Conservation (phyloP, 2,888 invertebrate genomes). For the Acheta domesticus region DNA sequence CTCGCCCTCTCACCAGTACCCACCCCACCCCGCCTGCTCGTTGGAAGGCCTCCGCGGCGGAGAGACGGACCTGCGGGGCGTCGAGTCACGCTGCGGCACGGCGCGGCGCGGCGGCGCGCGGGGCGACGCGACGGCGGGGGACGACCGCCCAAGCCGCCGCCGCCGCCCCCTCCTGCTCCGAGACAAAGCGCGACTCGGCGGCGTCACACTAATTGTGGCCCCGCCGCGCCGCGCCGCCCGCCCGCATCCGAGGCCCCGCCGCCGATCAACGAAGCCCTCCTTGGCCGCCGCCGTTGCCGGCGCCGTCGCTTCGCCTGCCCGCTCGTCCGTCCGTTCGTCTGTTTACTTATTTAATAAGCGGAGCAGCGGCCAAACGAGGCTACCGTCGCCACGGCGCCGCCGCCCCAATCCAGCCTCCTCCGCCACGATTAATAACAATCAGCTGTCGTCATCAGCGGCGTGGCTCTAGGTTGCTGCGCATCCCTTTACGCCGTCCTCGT, state of each 20-base stretch:
- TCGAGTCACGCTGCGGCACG: neutral
- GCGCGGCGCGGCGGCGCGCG: neutral
- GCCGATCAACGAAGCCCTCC: neutral
- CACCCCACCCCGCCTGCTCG: too few relatives aligned
- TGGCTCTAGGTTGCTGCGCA: too few relatives aligned
- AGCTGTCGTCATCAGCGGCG: neutral
- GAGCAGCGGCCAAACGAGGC: neutral
- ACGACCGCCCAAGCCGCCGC: neutral
- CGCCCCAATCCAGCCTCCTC: neutral
- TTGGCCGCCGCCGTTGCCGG: neutral
- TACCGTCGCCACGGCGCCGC: neutral
- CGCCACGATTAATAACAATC: constrained; percentile 18
- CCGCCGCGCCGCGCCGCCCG: neutral
- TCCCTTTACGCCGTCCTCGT: too few relatives aligned
- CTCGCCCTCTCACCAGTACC: too few relatives aligned
- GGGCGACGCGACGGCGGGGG: neutral
- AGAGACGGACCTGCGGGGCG: neutral
- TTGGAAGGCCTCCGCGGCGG: too few relatives aligned
- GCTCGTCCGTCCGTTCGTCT: constrained; percentile 25
- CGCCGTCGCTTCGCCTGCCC: constrained; percentile 31
- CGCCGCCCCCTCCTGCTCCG: neutral
- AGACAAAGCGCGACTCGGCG: constrained; percentile 19
- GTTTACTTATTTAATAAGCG: constrained; percentile 3
- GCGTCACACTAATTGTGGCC: constrained; percentile 18
- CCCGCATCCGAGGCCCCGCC: constrained; percentile 6